Evolutionary conservation across 2,888 invertebrate genomes (phyloP).

Genomic region (Fabriciana adippe): DNA sequence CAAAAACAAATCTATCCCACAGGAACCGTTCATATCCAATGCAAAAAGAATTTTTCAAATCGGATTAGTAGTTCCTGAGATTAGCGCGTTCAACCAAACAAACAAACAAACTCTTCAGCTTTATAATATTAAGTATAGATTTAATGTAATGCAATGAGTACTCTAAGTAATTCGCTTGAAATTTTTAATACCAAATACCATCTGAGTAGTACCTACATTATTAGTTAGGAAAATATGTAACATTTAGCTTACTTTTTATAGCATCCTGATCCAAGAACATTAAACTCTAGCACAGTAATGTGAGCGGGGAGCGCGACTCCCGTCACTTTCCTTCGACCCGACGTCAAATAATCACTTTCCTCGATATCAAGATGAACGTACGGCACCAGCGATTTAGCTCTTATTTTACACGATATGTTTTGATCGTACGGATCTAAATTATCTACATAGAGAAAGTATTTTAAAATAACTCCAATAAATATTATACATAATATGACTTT

Average conservation of each 20-base stretch:
- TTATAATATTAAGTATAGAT: no score
- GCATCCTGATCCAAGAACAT: constrained; percentile 84
- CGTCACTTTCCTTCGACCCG: constrained; percentile 66
- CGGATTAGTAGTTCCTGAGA: no score
- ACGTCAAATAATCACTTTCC: constrained; percentile 84
- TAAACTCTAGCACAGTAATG: constrained; percentile 84
- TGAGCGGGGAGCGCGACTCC: constrained; percentile 69
- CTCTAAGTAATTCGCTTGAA: no score
- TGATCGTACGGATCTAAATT: constrained; percentile 79
- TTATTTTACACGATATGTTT: constrained; percentile 77
- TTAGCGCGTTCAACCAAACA: no score
- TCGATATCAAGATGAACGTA: constrained; percentile 87
- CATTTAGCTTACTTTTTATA: constrained; percentile 67
- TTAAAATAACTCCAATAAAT: background rate
- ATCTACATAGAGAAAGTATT: constrained; percentile 51
- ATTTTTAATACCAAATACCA: no score
- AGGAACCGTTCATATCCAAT: no score
- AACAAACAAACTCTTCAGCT: no score
- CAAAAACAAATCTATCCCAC: no score
- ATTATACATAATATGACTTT: no score
- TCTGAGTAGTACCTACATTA: no score
- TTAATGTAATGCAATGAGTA: no score
- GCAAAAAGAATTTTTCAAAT: no score
- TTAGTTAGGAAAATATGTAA: background rate
- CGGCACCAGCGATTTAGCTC: constrained; percentile 84